Percentiles rank a stretch among this genome's conserved stretches.
These are phyloP conservation scores for Vombatus ursinus DNA, from an alignment of 2,113 vertebrate species.

Conservation along the genomic window DNA sequence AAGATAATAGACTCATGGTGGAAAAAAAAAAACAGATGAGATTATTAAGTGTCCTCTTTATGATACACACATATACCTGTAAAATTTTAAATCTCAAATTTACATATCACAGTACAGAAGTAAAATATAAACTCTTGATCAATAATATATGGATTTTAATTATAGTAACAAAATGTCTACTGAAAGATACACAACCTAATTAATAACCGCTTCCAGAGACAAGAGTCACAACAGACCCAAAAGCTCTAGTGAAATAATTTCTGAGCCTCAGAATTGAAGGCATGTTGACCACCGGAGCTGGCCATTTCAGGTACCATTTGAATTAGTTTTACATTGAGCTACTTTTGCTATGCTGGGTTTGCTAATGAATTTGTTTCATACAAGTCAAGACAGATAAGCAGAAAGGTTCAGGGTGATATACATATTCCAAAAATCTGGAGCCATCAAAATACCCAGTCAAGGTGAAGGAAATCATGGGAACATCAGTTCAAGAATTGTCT, in stretches of 20 bases:
- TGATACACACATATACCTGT: background rate
- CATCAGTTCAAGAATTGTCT: background rate
- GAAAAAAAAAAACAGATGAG: background rate
- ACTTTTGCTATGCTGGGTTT: background rate
- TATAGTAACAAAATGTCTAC: rapidly evolving
- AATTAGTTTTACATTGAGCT: background rate
- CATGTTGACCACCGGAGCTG: background rate
- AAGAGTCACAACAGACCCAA: background rate
- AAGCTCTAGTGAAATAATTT: background rate
- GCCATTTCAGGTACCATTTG: background rate
- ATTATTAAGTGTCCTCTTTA: background rate
- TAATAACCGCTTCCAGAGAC: background rate
- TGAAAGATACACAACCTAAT: background rate
- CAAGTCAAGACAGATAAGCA: background rate
- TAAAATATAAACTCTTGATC: background rate
- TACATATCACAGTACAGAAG: background rate
- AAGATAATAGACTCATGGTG: background rate
- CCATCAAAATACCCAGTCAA: background rate
- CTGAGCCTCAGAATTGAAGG: background rate
- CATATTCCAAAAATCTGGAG: background rate
- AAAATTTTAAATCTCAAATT: background rate
- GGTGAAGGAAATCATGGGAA: background rate
- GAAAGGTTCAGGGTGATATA: background rate
- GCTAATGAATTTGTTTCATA: background rate
- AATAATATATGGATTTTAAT: background rate